Conservation (phyloP, 1,140 invertebrate species). For the Micrasema minimum region DNA sequence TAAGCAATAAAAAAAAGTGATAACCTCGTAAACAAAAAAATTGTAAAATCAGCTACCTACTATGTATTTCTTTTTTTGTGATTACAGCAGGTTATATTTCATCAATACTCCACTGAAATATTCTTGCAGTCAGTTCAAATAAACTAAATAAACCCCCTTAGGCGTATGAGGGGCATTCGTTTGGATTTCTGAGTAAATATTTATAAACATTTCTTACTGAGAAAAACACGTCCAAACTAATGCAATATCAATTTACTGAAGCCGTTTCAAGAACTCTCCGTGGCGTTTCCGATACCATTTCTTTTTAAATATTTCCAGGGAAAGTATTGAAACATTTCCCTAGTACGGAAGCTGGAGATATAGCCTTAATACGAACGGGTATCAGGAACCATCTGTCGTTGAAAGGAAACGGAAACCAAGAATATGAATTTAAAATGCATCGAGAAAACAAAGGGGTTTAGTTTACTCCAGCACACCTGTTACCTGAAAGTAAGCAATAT, state of each 20-base stretch:
- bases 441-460: neutral
- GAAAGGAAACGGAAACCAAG: conserved; percentile 11
- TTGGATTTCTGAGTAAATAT: too few species aligned
- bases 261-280: neutral
- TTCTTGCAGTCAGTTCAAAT: too few species aligned
- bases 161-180: too few species aligned
- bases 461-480: neutral
- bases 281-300: conserved; percentile 9
- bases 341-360: neutral
- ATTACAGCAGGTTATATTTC: too few species aligned
- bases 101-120: too few species aligned
- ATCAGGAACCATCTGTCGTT: conserved; percentile 7
- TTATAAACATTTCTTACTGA: too few species aligned
- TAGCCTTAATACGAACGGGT: conserved; percentile 15
- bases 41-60: too few species aligned
- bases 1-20: too few species aligned
- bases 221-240: conserved; percentile 5
- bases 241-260: conserved; percentile 23
- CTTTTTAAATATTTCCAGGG: conserved; percentile 9
- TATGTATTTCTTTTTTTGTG: too few species aligned
- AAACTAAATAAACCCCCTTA: too few species aligned
- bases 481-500: neutral
- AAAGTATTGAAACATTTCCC: conserved; percentile 11
- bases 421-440: conserved; percentile 33
- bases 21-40: too few species aligned